Base-by-base conservation (phyloP, 2,797 vertebrate species). In the Anguilla anguilla region DNA sequence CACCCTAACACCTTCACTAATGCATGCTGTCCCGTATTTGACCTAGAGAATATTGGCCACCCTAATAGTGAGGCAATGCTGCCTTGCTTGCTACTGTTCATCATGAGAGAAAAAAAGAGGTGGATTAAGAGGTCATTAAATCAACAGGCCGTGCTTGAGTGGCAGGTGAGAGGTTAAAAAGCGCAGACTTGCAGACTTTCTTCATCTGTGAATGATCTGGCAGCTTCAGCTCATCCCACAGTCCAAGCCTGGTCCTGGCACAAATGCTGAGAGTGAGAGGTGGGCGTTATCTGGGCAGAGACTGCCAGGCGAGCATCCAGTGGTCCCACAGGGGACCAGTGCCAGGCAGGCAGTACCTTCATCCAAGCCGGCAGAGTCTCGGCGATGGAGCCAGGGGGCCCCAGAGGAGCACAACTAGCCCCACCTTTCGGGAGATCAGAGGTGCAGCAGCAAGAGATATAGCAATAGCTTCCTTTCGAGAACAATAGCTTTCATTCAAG, bases 271-370 rank as follows among this genome's bases (percentile, higher is more conserved):
- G n/a, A 35, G 69, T 74, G 69, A 74, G 31, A 74, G 69, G 69
- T 39, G 35, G 28, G 69, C 9, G 4, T 35, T 92, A 97, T 96
- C 94, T 96, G 96, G 53, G 95, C 96, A 90, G 97, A 97, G 86
- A 96, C 96, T 83, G 96, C 96, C 86, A 97, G 96, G 64, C 95
- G 94, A 77, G 96, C 96, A 93, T 97, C 96, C 64, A 96, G 85
- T 0, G 96, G 96, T 53, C 96, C 89, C 1, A 97, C 25, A 22
- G 95, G 97, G 25, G 96, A 96, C 85, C 96, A 95, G 0, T 96
- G 96, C 84, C 95, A 96, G 0, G 96, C 91, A 61, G 97, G 88
- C 86, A 43, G 39, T 43, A 97, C 94, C 79, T 97, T 96, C 61
- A 96, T 95, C 0, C 97, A 90, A 88, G 97, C 90, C 28, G 88